Conservation (phyloP, 2,888 invertebrate genomes). For the Fissipunctia ypsillon region DNA sequence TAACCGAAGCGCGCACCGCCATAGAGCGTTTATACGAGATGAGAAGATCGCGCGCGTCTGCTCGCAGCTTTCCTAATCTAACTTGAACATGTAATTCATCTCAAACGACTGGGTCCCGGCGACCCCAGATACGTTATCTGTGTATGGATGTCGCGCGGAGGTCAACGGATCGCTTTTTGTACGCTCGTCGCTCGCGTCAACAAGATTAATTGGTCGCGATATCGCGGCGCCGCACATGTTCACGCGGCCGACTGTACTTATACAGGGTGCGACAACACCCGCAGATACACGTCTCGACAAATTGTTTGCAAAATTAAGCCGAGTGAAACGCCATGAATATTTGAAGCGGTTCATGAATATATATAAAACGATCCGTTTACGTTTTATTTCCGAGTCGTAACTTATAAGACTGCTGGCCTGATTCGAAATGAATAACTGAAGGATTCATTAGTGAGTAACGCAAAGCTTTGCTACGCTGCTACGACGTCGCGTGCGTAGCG, state of each 20-base stretch:
- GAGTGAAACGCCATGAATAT: constrained; percentile 50
- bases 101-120: constrained; percentile 48
- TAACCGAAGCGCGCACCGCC: not conserved
- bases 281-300: constrained; percentile 37
- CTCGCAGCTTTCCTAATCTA: constrained; percentile 25
- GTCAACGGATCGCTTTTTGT: constrained; percentile 66
- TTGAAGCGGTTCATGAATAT: constrained; percentile 55
- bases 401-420: constrained; percentile 43
- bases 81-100: constrained; percentile 57
- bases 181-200: constrained; percentile 60
- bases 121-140: constrained; percentile 62
- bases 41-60: constrained; percentile 6
- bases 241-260: constrained; percentile 24
- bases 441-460: constrained; percentile 58
- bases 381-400: constrained; percentile 50
- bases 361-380: constrained; percentile 56
- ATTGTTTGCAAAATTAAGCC: constrained; percentile 46
- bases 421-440: constrained; percentile 47
- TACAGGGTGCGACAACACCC: constrained; percentile 8
- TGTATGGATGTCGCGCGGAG: constrained; percentile 56
- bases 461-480: constrained; percentile 53
- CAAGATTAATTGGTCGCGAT: constrained; percentile 70
- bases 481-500: constrained; percentile 56
- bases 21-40: constrained; percentile 1
- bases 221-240: constrained; percentile 42